Percentiles rank a stretch among this genome's conserved stretches.
These are phyloP conservation scores for Limnephilus marmoratus DNA, from an alignment of 2,888 invertebrate species.

Conservation along the genomic window DNA sequence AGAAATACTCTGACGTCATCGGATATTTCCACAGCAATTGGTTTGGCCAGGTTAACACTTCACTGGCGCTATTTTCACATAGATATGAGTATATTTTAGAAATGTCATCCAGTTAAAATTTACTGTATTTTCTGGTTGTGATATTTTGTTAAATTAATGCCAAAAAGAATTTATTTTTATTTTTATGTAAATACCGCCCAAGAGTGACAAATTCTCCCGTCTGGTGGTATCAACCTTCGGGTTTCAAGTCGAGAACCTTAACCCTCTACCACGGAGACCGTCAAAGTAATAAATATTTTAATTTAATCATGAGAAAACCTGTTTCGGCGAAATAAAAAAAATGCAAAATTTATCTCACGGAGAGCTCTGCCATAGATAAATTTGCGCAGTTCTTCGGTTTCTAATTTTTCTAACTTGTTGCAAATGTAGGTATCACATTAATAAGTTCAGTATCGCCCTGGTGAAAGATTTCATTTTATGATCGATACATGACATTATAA, in stretches of 20 bases:
- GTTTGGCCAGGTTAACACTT: neutral
- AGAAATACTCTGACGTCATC: neutral
- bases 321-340: neutral
- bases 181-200: too few species aligned
- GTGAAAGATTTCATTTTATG: too few species aligned
- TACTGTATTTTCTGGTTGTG: neutral
- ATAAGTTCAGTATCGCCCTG: too few species aligned
- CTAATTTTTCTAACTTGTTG: neutral
- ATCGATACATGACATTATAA: too few species aligned
- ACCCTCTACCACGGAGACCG: too few species aligned
- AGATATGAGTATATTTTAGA: neutral
- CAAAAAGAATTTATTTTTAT: too few species aligned
- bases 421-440: neutral
- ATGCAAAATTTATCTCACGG: neutral
- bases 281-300: too few species aligned
- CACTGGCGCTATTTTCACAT: neutral
- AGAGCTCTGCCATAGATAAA: neutral
- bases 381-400: neutral
- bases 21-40: neutral
- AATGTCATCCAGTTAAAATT: too few species aligned
- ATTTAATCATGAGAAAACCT: neutral
- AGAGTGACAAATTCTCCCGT: too few species aligned
- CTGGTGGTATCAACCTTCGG: too few species aligned
- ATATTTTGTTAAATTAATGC: too few species aligned
- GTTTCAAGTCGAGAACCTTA: too few species aligned